Conservation (phyloP, 2,113 vertebrate genomes). For the Poecilia latipinna region DNA sequence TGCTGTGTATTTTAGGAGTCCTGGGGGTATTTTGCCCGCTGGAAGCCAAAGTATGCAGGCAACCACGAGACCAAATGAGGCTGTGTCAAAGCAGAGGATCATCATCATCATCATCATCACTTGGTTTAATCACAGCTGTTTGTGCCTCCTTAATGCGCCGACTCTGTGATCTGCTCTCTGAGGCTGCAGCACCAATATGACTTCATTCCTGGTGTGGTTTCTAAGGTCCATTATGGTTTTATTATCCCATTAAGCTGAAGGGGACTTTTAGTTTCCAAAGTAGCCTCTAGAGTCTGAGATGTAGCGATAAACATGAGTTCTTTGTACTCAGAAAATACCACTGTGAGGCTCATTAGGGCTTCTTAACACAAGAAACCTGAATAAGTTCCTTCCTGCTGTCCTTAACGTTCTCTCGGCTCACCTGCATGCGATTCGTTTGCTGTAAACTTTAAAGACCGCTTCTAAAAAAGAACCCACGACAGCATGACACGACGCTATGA, state of each 20-base stretch:
- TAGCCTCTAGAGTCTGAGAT: constrained; percentile 10
- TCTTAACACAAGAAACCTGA: constrained; percentile 40
- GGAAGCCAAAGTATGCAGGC: constrained; percentile 68
- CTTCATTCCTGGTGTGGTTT: constrained; percentile 47
- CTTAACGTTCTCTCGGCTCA: constrained; percentile 20
- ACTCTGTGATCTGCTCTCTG: constrained; percentile 23
- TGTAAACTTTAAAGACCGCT: background rate
- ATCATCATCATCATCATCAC: constrained; percentile 62
- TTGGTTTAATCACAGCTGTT: constrained; percentile 64
- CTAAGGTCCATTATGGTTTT: constrained; percentile 16
- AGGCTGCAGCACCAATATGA: constrained; percentile 22
- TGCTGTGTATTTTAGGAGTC: constrained; percentile 70
- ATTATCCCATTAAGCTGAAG: constrained; percentile 17
- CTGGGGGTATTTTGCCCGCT: constrained; percentile 64
- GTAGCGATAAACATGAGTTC: constrained; percentile 9
- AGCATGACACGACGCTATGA: too few species aligned
- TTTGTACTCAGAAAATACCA: constrained; percentile 24
- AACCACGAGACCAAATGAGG: constrained; percentile 74
- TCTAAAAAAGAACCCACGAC: background rate
- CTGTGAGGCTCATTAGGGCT: constrained; percentile 8
- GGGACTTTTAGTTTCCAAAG: constrained; percentile 17
- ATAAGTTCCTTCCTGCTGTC: constrained; percentile 40
- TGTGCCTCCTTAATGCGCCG: constrained; percentile 34
- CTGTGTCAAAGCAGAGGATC: constrained; percentile 61
- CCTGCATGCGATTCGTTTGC: background rate